phyloP scores from a whole-genome alignment of 2,888 invertebrate genomes.

The Cyclophora albipunctata region DNA sequence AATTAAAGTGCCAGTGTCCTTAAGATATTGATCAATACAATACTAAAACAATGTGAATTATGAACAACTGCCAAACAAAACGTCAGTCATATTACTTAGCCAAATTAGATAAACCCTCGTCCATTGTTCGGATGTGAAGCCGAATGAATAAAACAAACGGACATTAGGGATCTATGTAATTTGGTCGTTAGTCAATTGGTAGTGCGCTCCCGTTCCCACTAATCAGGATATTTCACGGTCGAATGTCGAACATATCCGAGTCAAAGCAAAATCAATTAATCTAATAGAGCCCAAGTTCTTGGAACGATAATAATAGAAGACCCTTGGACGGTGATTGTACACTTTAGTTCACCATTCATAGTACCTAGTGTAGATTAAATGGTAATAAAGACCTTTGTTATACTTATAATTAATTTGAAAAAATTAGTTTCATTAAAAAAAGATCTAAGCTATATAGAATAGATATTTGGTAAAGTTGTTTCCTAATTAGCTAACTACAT shows the following conservation, averaged over 20 bases:
- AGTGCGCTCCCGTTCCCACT: conserved; percentile 26
- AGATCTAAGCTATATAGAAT: no score
- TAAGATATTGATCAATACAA: no score
- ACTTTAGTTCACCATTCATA: no score
- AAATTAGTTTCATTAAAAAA: no score
- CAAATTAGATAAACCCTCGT: background rate
- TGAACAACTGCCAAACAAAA: background rate
- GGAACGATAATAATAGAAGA: no score
- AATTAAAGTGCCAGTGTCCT: no score
- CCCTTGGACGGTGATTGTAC: conserved; percentile 1
- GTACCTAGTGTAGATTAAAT: no score
- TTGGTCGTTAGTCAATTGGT: conserved; percentile 23
- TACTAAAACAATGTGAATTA: no score
- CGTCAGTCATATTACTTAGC: background rate
- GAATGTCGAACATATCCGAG: conserved; percentile 27
- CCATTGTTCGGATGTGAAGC: background rate
- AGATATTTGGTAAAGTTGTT: no score
- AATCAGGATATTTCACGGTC: conserved; percentile 41
- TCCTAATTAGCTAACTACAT: no score
- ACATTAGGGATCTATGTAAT: conserved; percentile 17
- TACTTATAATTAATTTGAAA: no score
- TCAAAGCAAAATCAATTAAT: conserved; percentile 34
- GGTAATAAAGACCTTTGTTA: no score
- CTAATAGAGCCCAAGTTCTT: conserved; percentile 1
- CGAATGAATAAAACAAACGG: conserved; percentile 22